These are phyloP conservation scores for Gadus chalcogrammus DNA, from an alignment of 2,113 vertebrate species.

Conservation along the genomic window DNA sequence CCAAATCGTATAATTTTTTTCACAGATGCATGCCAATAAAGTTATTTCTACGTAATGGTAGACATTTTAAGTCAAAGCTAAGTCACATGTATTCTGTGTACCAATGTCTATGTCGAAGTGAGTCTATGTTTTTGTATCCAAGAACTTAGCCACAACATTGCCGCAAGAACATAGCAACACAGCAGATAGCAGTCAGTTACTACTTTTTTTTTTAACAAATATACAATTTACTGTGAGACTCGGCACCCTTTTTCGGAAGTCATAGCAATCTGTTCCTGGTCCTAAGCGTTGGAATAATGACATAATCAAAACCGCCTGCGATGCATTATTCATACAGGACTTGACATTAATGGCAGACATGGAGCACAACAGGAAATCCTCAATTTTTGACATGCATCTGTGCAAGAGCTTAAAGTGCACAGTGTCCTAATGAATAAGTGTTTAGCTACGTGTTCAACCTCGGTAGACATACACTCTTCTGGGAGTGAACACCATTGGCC, in stretches of 20 bases:
- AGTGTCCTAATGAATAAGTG: slow-evolving; percentile 23
- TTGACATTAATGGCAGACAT: slow-evolving; percentile 43
- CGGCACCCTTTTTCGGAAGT: not conserved
- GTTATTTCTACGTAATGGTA: too few species aligned
- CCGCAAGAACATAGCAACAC: not conserved
- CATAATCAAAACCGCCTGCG: slow-evolving; percentile 35
- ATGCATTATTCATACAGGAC: slow-evolving; percentile 22
- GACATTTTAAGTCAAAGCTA: too few species aligned
- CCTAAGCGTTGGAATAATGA: slow-evolving; percentile 26
- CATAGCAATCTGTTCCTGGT: too few species aligned
- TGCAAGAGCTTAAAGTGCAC: slow-evolving; percentile 35
- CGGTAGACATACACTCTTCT: slow-evolving; percentile 5
- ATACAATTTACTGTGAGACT: not conserved
- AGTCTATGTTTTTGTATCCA: too few species aligned
- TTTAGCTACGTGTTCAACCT: slow-evolving; percentile 24
- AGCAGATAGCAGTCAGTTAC: slow-evolving; percentile 38
- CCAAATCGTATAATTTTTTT: too few species aligned
- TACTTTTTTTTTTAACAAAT: not conserved
- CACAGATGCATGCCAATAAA: too few species aligned
- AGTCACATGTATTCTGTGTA: too few species aligned
- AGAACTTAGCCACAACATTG: too few species aligned
- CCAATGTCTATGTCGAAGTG: too few species aligned
- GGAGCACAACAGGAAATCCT: slow-evolving; percentile 52
- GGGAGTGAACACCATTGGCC: slow-evolving; percentile 3
- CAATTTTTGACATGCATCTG: slow-evolving; percentile 44